Conservation (phyloP, 2,113 vertebrate genomes). For the Lagopus muta region DNA sequence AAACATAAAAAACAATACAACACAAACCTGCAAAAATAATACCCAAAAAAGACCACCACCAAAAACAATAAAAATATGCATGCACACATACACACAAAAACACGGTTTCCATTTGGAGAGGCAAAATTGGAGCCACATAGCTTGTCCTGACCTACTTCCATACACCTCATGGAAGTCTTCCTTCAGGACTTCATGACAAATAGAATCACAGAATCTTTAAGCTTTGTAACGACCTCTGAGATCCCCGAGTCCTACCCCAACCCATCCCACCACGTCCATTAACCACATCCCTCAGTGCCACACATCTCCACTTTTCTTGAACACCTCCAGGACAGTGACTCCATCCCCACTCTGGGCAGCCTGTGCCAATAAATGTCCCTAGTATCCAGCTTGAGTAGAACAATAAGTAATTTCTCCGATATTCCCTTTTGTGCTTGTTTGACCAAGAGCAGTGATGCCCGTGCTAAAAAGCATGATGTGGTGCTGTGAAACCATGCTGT, state of each 20-base stretch:
- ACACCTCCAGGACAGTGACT: background rate
- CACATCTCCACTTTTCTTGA: too few species aligned
- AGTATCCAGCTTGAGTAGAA: too few species aligned
- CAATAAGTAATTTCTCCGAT: background rate
- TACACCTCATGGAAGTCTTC: background rate
- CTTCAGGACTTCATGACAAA: background rate
- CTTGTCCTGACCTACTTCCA: background rate
- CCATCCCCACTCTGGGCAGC: background rate
- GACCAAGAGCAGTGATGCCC: background rate
- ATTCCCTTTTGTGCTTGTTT: background rate
- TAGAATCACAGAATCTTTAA: too few species aligned
- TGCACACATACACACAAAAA: background rate
- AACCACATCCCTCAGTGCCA: too few species aligned
- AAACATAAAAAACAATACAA: background rate
- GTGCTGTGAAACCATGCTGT: background rate
- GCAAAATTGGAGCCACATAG: background rate
- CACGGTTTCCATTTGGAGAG: background rate
- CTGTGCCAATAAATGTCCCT: background rate
- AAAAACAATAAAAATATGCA: background rate
- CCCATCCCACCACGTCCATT: too few species aligned
- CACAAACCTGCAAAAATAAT: background rate
- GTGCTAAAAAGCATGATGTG: background rate
- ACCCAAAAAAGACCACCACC: background rate
- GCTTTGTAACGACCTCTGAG: too few species aligned
- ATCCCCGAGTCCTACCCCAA: too few species aligned